Conservation (phyloP, 2,113 vertebrate species). For the Megaleporinus macrocephalus region DNA sequence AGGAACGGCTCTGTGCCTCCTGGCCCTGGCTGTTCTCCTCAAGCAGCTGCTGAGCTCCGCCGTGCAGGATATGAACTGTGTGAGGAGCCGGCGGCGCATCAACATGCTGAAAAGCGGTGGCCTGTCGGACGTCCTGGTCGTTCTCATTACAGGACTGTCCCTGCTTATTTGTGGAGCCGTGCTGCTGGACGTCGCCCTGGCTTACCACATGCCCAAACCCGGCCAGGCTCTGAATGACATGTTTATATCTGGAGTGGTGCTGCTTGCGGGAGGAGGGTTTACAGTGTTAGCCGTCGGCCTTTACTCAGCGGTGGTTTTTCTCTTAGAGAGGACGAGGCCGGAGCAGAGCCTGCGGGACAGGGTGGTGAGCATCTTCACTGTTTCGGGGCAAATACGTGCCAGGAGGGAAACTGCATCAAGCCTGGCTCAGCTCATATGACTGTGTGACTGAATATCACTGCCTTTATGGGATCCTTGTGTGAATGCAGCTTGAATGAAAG, state of each 20-base stretch:
- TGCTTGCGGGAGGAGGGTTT: slow-evolving; percentile 81
- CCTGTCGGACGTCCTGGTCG: slow-evolving; percentile 85
- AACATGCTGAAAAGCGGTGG: slow-evolving; percentile 92
- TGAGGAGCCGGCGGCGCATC: slow-evolving; percentile 87
- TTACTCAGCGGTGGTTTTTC: slow-evolving; percentile 76
- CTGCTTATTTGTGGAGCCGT: slow-evolving; percentile 87
- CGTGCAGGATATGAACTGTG: slow-evolving; percentile 97
- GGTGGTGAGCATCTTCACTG: slow-evolving; percentile 84
- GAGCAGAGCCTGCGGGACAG: slow-evolving; percentile 69
- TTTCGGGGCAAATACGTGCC: slow-evolving; percentile 84
- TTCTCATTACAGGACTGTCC: slow-evolving; percentile 84
- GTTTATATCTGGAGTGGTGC: slow-evolving; percentile 89
- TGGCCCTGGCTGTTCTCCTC: slow-evolving; percentile 89
- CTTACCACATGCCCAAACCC: slow-evolving; percentile 80
- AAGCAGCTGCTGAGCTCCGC: slow-evolving; percentile 97
- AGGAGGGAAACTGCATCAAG: slow-evolving; percentile 89
- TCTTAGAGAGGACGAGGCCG: slow-evolving; percentile 71
- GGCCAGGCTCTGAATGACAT: slow-evolving; percentile 83
- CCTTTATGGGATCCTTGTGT: background rate
- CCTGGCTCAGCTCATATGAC: slow-evolving; percentile 90
- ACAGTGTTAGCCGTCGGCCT: slow-evolving; percentile 83
- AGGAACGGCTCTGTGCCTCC: slow-evolving; percentile 89
- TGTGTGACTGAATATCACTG: background rate
- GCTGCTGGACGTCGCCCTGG: slow-evolving; percentile 85
- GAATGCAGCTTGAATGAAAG: background rate